These are phyloP conservation scores for Melipona bicolor DNA, from an alignment of 2,888 invertebrate genomes.

Conservation along the genomic window DNA sequence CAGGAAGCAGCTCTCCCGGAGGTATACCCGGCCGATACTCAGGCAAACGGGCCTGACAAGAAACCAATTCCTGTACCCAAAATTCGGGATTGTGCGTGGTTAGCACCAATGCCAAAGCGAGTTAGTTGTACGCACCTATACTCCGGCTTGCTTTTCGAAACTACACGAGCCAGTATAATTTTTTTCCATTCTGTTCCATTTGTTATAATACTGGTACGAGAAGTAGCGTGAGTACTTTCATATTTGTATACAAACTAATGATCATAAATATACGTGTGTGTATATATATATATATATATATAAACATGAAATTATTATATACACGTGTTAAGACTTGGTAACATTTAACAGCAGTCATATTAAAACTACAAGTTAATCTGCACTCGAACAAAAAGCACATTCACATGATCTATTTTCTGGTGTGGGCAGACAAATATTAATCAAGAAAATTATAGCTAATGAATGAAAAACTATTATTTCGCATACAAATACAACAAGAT, in stretches of 20 bases:
- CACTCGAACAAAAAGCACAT: constrained; percentile 40
- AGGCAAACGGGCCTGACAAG: constrained; percentile 87
- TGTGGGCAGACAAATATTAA: constrained; percentile 17
- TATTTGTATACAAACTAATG: constrained; percentile 51
- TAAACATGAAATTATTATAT: constrained; percentile 23
- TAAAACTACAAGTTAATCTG: constrained; percentile 53
- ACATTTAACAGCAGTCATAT: constrained; percentile 31
- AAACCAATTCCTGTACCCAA: constrained; percentile 84
- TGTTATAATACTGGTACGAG: constrained; percentile 58
- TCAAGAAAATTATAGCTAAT: not conserved
- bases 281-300: constrained; percentile 26
- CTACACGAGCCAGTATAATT: constrained; percentile 57
- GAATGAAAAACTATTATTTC: constrained; percentile 26
- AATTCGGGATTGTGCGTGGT: constrained; percentile 81
- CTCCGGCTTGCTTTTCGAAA: constrained; percentile 75
- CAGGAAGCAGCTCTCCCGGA: constrained; percentile 84
- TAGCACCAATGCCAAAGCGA: constrained; percentile 82
- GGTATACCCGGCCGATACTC: constrained; percentile 85
- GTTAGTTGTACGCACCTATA: constrained; percentile 79
- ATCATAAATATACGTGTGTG: constrained; percentile 34
- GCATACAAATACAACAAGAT: constrained; percentile 36
- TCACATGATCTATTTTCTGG: not conserved
- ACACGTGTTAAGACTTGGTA: constrained; percentile 28
- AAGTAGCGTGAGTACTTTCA: constrained; percentile 53
- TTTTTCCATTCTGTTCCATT: constrained; percentile 54